Evolutionary conservation across 2,888 invertebrate species (phyloP), one percentile per base, ranked within the genome.

Genomic region (Latheticus oryzae): DNA sequence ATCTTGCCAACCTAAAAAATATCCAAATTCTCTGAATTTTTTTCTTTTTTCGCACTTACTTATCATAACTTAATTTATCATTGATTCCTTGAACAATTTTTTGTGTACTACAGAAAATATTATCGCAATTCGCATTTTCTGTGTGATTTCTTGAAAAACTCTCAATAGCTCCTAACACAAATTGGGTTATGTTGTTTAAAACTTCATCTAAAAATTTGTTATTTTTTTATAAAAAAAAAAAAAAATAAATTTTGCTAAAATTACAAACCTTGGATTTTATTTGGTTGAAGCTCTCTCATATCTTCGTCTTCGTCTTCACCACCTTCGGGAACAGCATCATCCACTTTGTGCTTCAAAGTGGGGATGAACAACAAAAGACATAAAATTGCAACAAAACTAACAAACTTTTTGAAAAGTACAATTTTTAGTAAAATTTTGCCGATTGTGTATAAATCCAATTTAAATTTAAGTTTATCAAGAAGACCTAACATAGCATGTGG

Each of bases 361-460:
- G 92, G 91, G 62, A 91, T 85, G 72, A 91, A 90, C 43, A 92
- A 78, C 65, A 92, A 76, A 72, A 91, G 81, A 71, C 88, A 91
- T 66, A 91, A 84, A 2, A 90, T 81, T 0, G 88, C 91, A 28
- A 91, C 85, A 77, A 91, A 90, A 66, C 90, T 90, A 53, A 92
- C 87, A 43, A 91, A 85, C 77, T 91, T 88, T 78, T 92, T 92
- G 75, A 92, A 91, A 65, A 92, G 87, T 2, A 91, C 78, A 42
- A 91, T 75, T 74, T 92, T 92, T 21, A 91, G 76, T 52, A 91
- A 70, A 54, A 91, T 83, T 78, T 91, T 91, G 0, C 89, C 89
- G 47, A 90, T 76, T 0, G 90, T 89, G 58, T 88, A 82, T 1
- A 90, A 82, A 69, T 88, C 87, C 42, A 90, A 70, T 76, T 91